Percentiles rank a stretch among this genome's conserved stretches.
phyloP scores from a whole-genome alignment of 1,140 invertebrate species.

The Pogonognathellus flavescens region DNA sequence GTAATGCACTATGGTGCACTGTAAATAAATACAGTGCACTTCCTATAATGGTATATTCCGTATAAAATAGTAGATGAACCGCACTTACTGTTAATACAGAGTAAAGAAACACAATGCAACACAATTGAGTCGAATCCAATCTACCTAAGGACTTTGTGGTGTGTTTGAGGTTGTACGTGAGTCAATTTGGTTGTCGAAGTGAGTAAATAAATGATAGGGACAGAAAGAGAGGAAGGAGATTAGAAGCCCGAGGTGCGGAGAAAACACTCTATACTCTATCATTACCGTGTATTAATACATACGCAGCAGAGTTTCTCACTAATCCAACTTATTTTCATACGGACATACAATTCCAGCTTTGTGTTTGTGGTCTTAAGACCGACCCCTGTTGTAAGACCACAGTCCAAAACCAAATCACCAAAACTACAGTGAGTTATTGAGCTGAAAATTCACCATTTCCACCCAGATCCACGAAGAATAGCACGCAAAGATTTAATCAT shows the following conservation, averaged over 20 bases:
- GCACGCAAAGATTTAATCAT: conserved; percentile 48
- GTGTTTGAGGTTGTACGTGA: conserved; percentile 49
- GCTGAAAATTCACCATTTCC: conserved; percentile 33
- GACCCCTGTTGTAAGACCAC: not conserved
- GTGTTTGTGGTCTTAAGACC: not conserved
- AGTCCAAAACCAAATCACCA: not conserved
- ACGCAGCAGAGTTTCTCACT: not conserved
- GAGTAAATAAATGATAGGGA: conserved; percentile 49
- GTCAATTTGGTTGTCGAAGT: conserved; percentile 48
- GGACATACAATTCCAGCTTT: not conserved
- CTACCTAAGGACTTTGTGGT: conserved; percentile 45
- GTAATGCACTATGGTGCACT: too few species aligned
- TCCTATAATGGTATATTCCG: too few species aligned
- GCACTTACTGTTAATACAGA: not conserved
- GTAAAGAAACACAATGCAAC: not conserved
- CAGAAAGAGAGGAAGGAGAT: conserved; percentile 28
- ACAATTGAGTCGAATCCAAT: conserved; percentile 2
- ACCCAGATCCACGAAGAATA: not conserved
- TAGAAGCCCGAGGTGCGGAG: conserved; percentile 35
- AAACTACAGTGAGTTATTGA: conserved; percentile 30
- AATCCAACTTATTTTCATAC: conserved; percentile 10
- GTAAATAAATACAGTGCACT: too few species aligned
- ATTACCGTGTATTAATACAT: conserved; percentile 21
- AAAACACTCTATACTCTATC: conserved; percentile 25
- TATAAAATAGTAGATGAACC: too few species aligned